These are phyloP conservation scores for Theristicus caerulescens DNA, from an alignment of 2,113 vertebrate species.

Conservation along the genomic window DNA sequence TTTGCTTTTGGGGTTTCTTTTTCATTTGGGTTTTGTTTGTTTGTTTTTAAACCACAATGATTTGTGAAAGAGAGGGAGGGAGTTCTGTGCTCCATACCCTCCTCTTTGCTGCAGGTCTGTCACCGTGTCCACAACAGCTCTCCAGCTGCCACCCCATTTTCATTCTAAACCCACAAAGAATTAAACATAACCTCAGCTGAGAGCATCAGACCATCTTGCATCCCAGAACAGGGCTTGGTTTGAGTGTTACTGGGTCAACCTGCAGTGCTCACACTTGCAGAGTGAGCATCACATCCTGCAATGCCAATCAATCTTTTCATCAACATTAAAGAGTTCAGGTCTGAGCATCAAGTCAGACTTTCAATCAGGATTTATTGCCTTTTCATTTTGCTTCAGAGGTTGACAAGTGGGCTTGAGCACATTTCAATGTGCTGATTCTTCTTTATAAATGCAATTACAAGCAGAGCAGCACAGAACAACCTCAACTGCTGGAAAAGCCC, in stretches of 20 bases:
- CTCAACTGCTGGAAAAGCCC: constrained; percentile 6
- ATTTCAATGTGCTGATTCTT: constrained; percentile 60
- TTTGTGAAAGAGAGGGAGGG: not conserved
- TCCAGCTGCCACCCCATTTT: not conserved
- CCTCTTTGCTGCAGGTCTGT: not conserved
- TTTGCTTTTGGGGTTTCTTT: not conserved
- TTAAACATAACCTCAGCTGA: not conserved
- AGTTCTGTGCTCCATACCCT: not conserved
- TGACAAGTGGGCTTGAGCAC: constrained; percentile 26
- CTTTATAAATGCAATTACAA: constrained; percentile 50
- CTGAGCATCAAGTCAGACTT: constrained; percentile 3
- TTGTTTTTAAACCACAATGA: not conserved
- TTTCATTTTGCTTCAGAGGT: constrained; percentile 25
- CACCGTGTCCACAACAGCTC: not conserved
- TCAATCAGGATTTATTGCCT: constrained; percentile 32
- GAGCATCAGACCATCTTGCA: not conserved
- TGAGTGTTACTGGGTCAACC: not conserved
- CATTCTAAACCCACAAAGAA: not conserved
- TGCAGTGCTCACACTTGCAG: not conserved
- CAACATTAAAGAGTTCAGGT: not conserved
- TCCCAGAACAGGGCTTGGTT: not conserved
- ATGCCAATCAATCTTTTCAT: constrained; percentile 2
- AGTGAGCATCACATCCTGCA: not conserved
- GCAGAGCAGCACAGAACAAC: not conserved
- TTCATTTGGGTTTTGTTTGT: not conserved